Conservation (phyloP, 2,888 invertebrate species). For the Empis livida region DNA sequence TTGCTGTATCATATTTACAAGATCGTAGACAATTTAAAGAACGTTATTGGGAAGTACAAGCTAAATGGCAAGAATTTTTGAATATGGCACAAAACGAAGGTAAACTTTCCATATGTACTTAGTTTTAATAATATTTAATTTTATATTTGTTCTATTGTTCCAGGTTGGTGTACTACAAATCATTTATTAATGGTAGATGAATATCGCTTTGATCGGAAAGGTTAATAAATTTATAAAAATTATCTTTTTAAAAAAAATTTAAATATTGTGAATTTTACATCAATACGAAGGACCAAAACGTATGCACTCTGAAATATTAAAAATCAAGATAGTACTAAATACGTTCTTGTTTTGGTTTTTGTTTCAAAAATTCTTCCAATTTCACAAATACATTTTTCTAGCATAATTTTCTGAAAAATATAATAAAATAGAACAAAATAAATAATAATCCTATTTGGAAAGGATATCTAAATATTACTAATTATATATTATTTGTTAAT, state of each 20-base stretch:
- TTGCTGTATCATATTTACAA: constrained; percentile 36
- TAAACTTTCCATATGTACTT: constrained; percentile 9
- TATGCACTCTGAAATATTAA: not conserved
- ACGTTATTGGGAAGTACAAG: constrained; percentile 37
- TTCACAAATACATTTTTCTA: too few relatives aligned
- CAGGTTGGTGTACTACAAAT: constrained; percentile 47
- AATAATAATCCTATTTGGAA: too few relatives aligned
- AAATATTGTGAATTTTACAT: not conserved
- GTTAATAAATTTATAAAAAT: constrained; percentile 15
- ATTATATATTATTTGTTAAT: too few relatives aligned
- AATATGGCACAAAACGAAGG: constrained; percentile 36
- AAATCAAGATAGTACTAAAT: too few relatives aligned
- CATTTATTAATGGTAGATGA: constrained; percentile 46
- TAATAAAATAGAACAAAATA: too few relatives aligned
- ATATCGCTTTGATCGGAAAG: constrained; percentile 42
- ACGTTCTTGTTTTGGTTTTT: too few relatives aligned
- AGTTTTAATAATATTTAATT: not conserved
- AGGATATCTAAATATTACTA: too few relatives aligned
- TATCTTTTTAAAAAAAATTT: not conserved
- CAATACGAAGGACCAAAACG: not conserved
- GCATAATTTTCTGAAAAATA: too few relatives aligned
- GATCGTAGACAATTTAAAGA: constrained; percentile 35
- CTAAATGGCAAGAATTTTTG: constrained; percentile 39
- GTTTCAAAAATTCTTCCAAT: too few relatives aligned
- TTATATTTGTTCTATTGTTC: constrained; percentile 8